Evolutionary conservation across 2,888 invertebrate genomes (phyloP).

Genomic region (Norana najaformis): DNA sequence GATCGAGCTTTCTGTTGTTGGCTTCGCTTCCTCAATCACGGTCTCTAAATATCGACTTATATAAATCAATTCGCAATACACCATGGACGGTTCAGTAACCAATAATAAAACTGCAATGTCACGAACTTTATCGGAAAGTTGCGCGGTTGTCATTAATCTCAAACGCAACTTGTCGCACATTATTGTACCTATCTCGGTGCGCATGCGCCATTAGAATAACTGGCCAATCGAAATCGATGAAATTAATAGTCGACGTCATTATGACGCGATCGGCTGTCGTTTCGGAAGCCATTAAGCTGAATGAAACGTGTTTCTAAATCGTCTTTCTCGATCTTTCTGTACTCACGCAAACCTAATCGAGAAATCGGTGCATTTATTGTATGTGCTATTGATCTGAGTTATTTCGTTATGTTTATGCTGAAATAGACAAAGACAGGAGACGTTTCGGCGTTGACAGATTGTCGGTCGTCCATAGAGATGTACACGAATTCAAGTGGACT

Average conservation of each 20-base stretch:
- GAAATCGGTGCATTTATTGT: not conserved
- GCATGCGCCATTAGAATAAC: not conserved
- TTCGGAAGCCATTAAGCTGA: not conserved
- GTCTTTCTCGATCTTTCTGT: not conserved
- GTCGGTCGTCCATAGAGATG: not conserved
- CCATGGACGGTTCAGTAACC: not conserved
- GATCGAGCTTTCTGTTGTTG: not conserved
- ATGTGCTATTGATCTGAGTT: not conserved
- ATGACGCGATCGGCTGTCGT: not conserved
- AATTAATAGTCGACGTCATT: constrained; percentile 13
- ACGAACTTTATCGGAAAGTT: not conserved
- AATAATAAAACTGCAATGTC: not conserved
- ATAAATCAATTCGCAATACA: not conserved
- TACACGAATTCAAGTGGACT: constrained; percentile 13
- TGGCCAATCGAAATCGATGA: not conserved
- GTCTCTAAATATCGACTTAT: not conserved
- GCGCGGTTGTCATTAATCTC: not conserved
- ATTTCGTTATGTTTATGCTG: not conserved
- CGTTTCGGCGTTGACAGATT: not conserved
- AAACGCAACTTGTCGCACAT: not conserved
- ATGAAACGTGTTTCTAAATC: not conserved
- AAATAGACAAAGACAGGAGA: not conserved
- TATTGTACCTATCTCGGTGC: not conserved
- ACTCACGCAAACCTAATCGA: constrained; percentile 6
- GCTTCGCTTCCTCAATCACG: constrained; percentile 10